Base-by-base conservation (phyloP, 2,888 invertebrate species). In the Ectropis crepuscularia region DNA sequence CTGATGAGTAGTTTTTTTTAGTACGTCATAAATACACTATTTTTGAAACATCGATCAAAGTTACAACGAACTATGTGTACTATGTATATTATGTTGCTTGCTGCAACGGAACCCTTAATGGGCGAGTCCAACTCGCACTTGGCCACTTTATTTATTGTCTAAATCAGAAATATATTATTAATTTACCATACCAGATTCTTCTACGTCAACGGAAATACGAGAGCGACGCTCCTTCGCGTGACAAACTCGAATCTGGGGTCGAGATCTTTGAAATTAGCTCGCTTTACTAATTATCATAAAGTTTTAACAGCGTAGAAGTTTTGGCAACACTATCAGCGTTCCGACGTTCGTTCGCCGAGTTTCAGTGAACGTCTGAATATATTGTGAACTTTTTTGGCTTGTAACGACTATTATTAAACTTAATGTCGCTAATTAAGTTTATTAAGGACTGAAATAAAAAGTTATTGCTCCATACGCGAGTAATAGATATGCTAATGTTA, bases 271-370 rank as follows among this genome's bases (percentile, higher is more conserved):
- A 80, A 82, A 87, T 88, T 83, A 86, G 83, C 82, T 77, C 74
- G 78, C 81, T 80, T 81, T 77, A 79, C 81, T 87, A 86, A 87
- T 88, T 87, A 87, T 82, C 82, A 85, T 88, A 86, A 86, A 87
- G 85, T 87, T 86, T 84, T 79, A 83, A 83, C 81, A 76, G 77
- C 76, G 75, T 74, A 70, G 65, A 81, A 85, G 78, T 86, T 85
- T 85, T 85, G 82, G 82, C 81, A 82, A 83, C 82, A 85, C 84
- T 85, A 85, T 83, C 81, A 78, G 71, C 78, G 75, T 77, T 79
- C 77, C 73, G 74, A 75, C 70, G 73, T 42, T 42, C 51, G 51
- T 42, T 28, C 28, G 51, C n/a, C 73, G 78, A 80, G 77, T 75
- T 74, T 73, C 73, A 65, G 67, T 63, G 67, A 76, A 77, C 80